Evolutionary conservation across 2,888 invertebrate species (phyloP), one percentile per base, ranked within the genome.

Genomic region (Patella depressa): DNA sequence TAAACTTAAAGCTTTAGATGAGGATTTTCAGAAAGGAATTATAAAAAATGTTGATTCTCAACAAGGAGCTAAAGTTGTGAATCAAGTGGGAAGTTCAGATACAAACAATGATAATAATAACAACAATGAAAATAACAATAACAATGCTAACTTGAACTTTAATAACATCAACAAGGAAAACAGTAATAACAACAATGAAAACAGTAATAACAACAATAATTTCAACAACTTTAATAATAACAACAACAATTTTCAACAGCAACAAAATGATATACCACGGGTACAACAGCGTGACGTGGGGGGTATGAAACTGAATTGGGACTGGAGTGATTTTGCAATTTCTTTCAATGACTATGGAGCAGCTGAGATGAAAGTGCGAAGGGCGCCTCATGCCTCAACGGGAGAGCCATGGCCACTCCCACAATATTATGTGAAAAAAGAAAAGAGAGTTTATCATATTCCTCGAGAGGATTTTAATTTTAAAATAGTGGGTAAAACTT

Each of bases 391-490:
- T 77, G 81, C 88, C 15, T 85, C 87, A 4, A 86, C 88, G 1
- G 95, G 95, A 1, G 93, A 94, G 89, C 93, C 94, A 0, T 95
- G 95, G 95, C 95, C 95, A 0, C 92, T 93, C 86, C 95, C 95
- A 0, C 93, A 93, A 80, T 83, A 91, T 70, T 92, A 92, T 83
- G 86, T 89, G 65, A 86, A 90, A 24, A 88, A 90, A 55, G 85
- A 90, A 24, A 89, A 90, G 7, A 84, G 81, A 78, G 80, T 88
- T 7, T 88, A 82, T 76, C 77, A 75, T 72, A 79, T 88, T n/a
- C 83, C 85, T 73, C 80, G 81, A 34, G 82, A 82, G 53, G 80
- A 79, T 54, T 88, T 89, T 74, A 79, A 81, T 45, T 87, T 88
- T 80, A 80, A 85, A 57, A 79, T 87, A 93, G 92, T 83, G 87